Conservation (phyloP, 2,797 vertebrate species). For the Sylvilagus floridanus region DNA sequence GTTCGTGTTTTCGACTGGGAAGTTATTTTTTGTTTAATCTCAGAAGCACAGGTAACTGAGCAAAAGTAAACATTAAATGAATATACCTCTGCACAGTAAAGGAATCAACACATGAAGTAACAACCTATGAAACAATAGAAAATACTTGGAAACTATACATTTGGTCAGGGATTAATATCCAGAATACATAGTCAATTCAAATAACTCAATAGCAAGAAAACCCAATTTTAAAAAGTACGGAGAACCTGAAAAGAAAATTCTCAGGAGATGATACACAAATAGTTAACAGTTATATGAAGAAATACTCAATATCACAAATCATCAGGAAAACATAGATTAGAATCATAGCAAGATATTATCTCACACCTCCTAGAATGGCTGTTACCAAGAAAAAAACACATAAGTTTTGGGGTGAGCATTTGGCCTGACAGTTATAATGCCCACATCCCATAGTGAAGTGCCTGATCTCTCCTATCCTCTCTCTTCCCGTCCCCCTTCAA, state of each 20-base stretch:
- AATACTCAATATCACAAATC: neutral
- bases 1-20: neutral
- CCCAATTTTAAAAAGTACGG: neutral
- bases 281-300: neutral
- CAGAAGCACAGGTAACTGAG: neutral
- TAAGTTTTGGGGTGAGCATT: no score
- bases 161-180: neutral
- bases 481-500: no score
- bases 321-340: neutral
- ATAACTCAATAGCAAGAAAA: neutral
- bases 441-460: no score
- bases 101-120: neutral
- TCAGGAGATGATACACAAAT: neutral
- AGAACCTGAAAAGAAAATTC: neutral
- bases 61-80: neutral
- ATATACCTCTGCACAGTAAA: neutral
- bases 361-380: neutral
- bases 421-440: no score
- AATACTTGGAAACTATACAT: neutral
- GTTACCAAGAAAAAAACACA: neutral
- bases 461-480: no score
- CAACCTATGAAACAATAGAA: neutral
- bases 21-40: neutral
- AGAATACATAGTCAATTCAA: neutral
- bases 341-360: neutral